phyloP scores from a whole-genome alignment of 2,797 vertebrate genomes.

The Spinibarbus caldwelli region DNA sequence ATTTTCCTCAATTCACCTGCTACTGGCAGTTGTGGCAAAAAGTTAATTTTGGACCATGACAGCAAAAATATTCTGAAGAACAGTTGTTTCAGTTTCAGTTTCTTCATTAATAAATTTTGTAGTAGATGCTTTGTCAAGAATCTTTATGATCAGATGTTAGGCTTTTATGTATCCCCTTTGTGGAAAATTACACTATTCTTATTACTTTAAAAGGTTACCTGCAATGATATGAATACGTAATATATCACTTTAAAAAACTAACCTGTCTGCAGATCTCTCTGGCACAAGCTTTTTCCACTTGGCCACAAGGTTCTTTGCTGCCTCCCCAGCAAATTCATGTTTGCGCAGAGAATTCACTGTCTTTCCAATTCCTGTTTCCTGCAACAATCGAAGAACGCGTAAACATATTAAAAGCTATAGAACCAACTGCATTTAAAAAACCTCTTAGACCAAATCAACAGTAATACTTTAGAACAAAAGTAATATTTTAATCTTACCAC shows the following conservation, averaged over 20 bases:
- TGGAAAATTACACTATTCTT: not conserved
- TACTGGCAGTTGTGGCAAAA: not conserved
- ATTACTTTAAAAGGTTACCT: not conserved
- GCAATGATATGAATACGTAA: not conserved
- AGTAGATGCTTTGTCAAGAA: not conserved
- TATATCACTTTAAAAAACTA: not conserved
- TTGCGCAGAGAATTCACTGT: slow-evolving; percentile 94
- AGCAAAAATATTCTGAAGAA: not conserved
- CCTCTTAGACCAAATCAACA: not conserved
- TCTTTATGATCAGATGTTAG: not conserved
- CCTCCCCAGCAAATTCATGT: slow-evolving; percentile 85
- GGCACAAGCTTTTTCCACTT: slow-evolving; percentile 98
- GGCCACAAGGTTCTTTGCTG: slow-evolving; percentile 90
- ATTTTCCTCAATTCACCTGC: not conserved
- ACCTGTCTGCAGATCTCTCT: slow-evolving; percentile 86
- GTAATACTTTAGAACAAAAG: not conserved
- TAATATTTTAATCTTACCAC: slow-evolving; percentile 82
- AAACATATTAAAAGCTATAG: not conserved
- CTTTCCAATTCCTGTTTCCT: slow-evolving; percentile 98
- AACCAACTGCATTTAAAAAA: not conserved
- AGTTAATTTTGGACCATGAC: not conserved
- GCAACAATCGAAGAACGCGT: not conserved
- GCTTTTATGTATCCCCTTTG: not conserved
- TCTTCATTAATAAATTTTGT: not conserved
- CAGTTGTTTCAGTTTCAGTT: not conserved